A percentile compares a stretch with the other conserved stretches of the same genome.
phyloP scores from a whole-genome alignment of 2,888 invertebrate genomes.

The Rhagonycha fulva region DNA sequence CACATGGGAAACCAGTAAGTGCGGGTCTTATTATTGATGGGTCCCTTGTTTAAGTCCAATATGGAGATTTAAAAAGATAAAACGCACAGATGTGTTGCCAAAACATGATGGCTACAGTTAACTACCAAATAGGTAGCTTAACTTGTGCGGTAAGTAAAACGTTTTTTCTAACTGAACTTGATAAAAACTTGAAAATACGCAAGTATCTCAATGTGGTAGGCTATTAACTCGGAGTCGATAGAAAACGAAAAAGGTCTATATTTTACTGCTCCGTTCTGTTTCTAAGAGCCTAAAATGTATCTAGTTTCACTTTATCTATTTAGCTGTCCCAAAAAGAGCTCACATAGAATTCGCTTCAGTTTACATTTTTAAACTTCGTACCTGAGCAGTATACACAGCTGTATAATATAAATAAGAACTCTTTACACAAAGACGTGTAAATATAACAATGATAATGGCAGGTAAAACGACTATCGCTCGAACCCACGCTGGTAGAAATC shows the following conservation, averaged over 20 bases:
- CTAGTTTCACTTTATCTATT: constrained; percentile 23
- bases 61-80: constrained; percentile 20
- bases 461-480: background rate
- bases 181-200: background rate
- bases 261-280: constrained; percentile 14
- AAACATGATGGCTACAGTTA: constrained; percentile 3
- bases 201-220: background rate
- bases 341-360: constrained; percentile 16
- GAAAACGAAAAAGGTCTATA: background rate
- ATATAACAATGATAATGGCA: constrained; percentile 4
- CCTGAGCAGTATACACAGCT: constrained; percentile 23
- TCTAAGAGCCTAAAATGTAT: constrained; percentile 16
- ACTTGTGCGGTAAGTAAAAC: background rate
- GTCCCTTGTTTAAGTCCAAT: constrained; percentile 25
- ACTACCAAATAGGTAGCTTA: background rate
- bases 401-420: constrained; percentile 9
- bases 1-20: constrained; percentile 35
- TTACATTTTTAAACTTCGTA: constrained; percentile 9
- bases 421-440: constrained; percentile 7
- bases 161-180: background rate
- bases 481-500: background rate
- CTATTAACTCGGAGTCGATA: background rate
- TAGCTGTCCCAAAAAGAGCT: constrained; percentile 9
- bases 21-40: constrained; percentile 36
- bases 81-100: constrained; percentile 25